These are phyloP conservation scores for Ovis canadensis DNA, from an alignment of 2,113 vertebrate species.

Conservation along the genomic window DNA sequence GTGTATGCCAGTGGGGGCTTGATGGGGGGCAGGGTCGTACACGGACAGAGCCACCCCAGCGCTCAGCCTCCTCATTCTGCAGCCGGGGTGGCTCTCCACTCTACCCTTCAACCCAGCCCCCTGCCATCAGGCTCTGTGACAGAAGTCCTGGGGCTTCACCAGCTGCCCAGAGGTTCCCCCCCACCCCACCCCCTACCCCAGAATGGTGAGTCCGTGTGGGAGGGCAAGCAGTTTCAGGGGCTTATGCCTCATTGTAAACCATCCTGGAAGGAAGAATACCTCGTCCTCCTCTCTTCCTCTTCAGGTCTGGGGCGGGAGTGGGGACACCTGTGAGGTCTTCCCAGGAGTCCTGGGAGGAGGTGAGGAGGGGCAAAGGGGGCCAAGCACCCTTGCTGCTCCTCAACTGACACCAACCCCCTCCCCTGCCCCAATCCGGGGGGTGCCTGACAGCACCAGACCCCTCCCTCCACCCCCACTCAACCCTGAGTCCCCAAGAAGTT, in stretches of 20 bases:
- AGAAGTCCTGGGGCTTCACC: background rate
- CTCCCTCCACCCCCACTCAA: slow-evolving; percentile 48
- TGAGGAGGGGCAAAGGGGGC: background rate
- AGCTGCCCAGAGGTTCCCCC: background rate
- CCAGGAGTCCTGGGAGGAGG: background rate
- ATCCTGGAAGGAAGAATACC: background rate
- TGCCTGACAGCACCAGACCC: slow-evolving; percentile 41
- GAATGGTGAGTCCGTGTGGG: background rate
- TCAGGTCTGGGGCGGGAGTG: background rate
- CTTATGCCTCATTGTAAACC: background rate
- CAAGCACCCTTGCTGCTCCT: background rate
- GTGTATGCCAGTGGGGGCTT: background rate
- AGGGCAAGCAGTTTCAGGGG: background rate
- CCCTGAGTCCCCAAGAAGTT: slow-evolving; percentile 75
- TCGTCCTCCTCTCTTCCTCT: background rate
- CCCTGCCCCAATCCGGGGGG: background rate
- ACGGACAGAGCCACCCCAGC: background rate
- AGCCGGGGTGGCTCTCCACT: background rate
- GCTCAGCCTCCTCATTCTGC: background rate
- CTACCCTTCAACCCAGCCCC: background rate
- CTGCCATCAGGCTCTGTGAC: background rate
- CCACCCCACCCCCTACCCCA: background rate
- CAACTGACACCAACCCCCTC: background rate
- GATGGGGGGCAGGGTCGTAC: background rate
- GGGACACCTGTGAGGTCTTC: background rate